These are phyloP conservation scores for Pararge aegeria DNA, from an alignment of 1,140 invertebrate species.

Conservation along the genomic window DNA sequence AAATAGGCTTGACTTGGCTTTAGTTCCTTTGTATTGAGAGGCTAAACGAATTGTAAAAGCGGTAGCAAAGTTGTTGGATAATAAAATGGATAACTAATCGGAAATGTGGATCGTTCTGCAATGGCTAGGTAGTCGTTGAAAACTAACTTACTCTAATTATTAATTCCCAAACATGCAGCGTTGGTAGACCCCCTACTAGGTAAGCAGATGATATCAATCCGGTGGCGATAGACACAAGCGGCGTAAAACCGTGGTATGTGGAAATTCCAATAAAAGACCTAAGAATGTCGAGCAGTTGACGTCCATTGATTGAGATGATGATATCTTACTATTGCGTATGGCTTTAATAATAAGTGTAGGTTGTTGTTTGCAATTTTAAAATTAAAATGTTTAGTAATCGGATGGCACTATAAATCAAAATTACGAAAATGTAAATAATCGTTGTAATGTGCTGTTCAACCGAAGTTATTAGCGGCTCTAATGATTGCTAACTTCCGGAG, in stretches of 20 bases:
- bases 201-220: no score
- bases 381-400: not conserved
- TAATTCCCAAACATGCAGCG: no score
- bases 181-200: no score
- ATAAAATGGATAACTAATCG: not conserved
- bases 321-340: no score
- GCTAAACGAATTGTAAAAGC: slow-evolving; percentile 35
- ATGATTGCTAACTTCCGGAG: not conserved
- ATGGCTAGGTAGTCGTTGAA: no score
- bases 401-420: not conserved
- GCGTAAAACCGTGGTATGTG: no score
- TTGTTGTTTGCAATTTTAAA: not conserved
- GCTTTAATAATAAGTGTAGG: no score
- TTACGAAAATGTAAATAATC: not conserved
- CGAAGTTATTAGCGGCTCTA: not conserved
- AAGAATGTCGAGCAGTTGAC: no score
- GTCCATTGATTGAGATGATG: no score
- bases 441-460: not conserved
- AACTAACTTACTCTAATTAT: no score
- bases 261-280: no score
- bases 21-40: slow-evolving; percentile 34
- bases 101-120: not conserved
- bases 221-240: no score
- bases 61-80: slow-evolving; percentile 10
- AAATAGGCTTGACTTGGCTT: slow-evolving; percentile 24